phyloP scores from a whole-genome alignment of 2,113 vertebrate species.

The Glaucidium brasilianum region DNA sequence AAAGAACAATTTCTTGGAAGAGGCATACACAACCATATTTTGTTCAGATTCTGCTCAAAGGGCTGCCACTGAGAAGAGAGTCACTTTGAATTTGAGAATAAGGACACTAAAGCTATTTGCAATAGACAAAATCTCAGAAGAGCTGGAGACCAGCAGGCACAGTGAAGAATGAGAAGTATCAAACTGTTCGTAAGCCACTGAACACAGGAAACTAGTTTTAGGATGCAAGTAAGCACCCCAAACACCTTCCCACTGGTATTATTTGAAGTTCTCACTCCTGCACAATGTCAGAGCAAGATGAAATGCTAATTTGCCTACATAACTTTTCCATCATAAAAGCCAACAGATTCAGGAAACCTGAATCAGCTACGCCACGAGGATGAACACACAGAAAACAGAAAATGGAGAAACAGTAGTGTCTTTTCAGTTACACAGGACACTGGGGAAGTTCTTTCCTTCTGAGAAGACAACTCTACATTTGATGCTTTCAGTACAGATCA shows the following conservation, averaged over 20 bases:
- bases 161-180: neutral
- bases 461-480: neutral
- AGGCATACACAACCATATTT: neutral
- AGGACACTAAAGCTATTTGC: neutral
- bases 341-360: neutral
- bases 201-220: neutral
- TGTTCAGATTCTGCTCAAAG: neutral
- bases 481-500: neutral
- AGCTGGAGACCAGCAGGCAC: neutral
- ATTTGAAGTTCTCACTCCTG: neutral
- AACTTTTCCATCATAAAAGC: neutral
- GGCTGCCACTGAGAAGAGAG: neutral
- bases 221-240: neutral
- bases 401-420: neutral
- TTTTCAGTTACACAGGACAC: neutral
- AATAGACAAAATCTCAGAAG: neutral
- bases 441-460: neutral
- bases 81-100: neutral
- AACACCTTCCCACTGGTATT: neutral
- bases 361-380: neutral
- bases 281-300: neutral
- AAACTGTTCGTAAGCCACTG: neutral
- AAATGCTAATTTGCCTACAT: neutral
- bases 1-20: neutral
- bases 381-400: neutral